Base-by-base conservation (phyloP, 2,888 invertebrate genomes). In the Drosophila diplacantha region DNA sequence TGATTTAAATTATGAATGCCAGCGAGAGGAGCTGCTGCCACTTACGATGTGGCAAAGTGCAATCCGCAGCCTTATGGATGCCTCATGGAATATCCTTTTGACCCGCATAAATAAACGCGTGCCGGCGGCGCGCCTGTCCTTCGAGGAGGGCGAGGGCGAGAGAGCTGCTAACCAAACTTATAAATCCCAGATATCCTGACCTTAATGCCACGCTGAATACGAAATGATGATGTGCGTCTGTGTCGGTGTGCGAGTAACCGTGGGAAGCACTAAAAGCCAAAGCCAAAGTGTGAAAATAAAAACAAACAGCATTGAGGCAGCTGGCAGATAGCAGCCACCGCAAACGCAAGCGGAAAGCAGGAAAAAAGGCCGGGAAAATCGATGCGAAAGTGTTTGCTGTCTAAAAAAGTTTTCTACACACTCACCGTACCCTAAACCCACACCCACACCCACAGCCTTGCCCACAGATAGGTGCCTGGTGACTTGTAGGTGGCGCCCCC, bases 181-280 rank as follows among this genome's bases (percentile, higher is more conserved):
- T 81, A 85, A 84, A 84, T 84, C 85, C 80, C 73, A 75, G 76
- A 84, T 84, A 83, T 84, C 75, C 85, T 85, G 85, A 80, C 81
- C 85, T 81, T 85, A 85, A 84, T 84, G 85, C 86, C 66, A 68
- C 71, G 74, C 69, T 83, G 84, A 84, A 82, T 83, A 81, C 71
- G 55, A 81, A 84, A 83, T 84, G 80, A 75, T 81, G 85, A 69
- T 71, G 58, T 46, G 44, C 29, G 44, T 14, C 56, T 67, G 67
- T 55, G 50, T 58, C 65, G 51, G 20, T 43, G 50, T 49, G 52
- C 14, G 26, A 35, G 18, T 24, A 43, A 34, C 55, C 44, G 38
- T 64, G 29, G 41, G 18, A 43, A 54, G 55, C 65, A 75, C 66
- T 68, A 58, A 71, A 69, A 74, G 79, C 60, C 77, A 77, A 74